A percentile compares a stretch with the other conserved stretches of the same genome.
These are phyloP conservation scores for Aplysina aerophoba DNA, from an alignment of 37 sponge, comb jelly and placozoan genomes.

Conservation along the genomic window DNA sequence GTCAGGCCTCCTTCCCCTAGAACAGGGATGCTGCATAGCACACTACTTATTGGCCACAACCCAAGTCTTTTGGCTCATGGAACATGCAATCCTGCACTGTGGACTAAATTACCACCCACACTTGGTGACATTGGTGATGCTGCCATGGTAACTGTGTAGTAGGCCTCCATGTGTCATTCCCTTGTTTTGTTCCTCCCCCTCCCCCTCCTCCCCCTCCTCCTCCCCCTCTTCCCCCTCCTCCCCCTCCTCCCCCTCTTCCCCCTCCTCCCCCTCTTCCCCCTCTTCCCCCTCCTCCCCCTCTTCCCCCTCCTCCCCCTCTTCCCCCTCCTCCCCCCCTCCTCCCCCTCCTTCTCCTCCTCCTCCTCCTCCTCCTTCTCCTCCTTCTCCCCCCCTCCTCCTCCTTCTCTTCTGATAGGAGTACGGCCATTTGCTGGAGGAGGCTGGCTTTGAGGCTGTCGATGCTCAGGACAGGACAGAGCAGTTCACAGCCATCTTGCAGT, in stretches of 20 bases:
- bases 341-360: background rate
- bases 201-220: background rate
- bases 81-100: too few species aligned
- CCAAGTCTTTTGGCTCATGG: too few species aligned
- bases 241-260: background rate
- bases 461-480: constrained; percentile 23
- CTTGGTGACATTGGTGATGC: too few species aligned
- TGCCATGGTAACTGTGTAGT: background rate
- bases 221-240: background rate
- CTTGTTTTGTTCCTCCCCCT: too few species aligned
- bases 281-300: background rate
- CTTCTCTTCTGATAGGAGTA: background rate
- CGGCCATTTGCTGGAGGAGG: background rate
- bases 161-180: background rate
- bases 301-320: background rate
- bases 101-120: too few species aligned
- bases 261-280: background rate
- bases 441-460: background rate
- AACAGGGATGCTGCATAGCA: too few species aligned
- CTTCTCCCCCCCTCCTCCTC: background rate
- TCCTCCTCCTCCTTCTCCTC: background rate
- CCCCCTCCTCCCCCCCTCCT: background rate
- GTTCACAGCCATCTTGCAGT: background rate
- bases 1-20: too few species aligned
- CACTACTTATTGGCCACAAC: too few species aligned